These are phyloP conservation scores for Lepus townsendii DNA, from an alignment of 2,797 vertebrate genomes.

Conservation along the genomic window DNA sequence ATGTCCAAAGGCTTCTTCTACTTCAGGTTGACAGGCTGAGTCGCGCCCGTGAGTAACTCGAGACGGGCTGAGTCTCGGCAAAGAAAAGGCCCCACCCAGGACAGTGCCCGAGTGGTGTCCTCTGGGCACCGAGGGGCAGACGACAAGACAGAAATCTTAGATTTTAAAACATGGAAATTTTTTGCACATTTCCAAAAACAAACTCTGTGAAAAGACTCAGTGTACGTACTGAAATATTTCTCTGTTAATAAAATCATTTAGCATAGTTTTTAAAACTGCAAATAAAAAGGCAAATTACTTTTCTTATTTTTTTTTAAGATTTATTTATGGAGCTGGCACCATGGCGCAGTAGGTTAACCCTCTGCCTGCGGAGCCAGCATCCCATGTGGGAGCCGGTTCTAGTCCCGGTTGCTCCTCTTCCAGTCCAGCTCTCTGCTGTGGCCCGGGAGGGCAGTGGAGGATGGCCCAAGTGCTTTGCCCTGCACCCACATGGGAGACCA, in stretches of 20 bases:
- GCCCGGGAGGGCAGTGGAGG: no score
- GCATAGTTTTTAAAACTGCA: background rate
- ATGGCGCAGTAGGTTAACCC: no score
- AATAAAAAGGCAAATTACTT: slow-evolving; percentile 6
- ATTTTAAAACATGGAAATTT: slow-evolving; percentile 33
- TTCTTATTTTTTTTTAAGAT: slow-evolving; percentile 13
- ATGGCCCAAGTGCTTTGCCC: no score
- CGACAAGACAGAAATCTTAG: slow-evolving; percentile 29
- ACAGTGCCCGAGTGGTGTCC: slow-evolving; percentile 1
- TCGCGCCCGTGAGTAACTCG: background rate
- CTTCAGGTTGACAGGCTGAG: slow-evolving; percentile 51
- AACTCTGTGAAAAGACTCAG: slow-evolving; percentile 24
- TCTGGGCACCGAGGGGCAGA: background rate
- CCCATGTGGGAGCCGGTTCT: no score
- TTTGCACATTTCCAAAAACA: slow-evolving; percentile 45
- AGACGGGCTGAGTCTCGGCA: background rate
- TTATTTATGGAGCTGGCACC: no score
- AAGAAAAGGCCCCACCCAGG: background rate
- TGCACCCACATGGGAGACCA: no score
- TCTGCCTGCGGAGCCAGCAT: no score
- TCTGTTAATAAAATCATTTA: slow-evolving; percentile 39
- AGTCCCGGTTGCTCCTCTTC: no score
- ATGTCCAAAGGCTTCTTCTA: slow-evolving; percentile 25
- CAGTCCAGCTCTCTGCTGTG: no score
- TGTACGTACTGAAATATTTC: slow-evolving; percentile 37